Base-by-base conservation (phyloP, 1,140 invertebrate species). In the Listronotus oregonensis region DNA sequence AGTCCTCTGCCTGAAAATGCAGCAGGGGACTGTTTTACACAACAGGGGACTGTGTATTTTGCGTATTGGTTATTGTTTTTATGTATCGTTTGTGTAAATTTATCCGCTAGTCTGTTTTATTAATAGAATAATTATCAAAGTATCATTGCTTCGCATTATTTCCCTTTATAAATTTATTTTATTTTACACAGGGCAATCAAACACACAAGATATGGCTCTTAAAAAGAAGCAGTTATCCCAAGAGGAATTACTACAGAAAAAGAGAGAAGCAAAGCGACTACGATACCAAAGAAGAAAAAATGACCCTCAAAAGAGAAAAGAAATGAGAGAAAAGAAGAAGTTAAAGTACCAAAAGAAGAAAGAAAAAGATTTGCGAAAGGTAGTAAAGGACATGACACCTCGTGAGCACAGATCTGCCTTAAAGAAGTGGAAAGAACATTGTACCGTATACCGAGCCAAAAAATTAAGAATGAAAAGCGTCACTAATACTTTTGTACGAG, bases 301-400 rank as follows among this genome's bases (percentile, higher is more conserved):
- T 68, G n/a, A 73, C 62, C 64, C 71, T n/a, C 21, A 64, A 66
- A 70, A 73, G 46, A 71, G 59, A 62, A 50, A 73, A 67, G 62
- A 73, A 66, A 54, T 70, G 62, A 73, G 58, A 66, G 69, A 70
- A 56, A 73, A 71, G 42, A 56, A 73, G 27, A 61, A 55, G 15
- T 65, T 67, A 18, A 73, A 73, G 18, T 73, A 71, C 27, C 66
- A 67, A 39, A 62, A 39, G 52, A 70, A 69, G 68, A 27, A 27
- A 27, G 21, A 27, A 27, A 74, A 72, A 60, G 68, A 61, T 63
- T 62, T 61, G 7, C 49, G 67, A 39, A 72, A 72, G 58, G 50
- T 68, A 57, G 66, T n/a, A n/a, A n/a, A n/a, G n/a, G n/a, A n/a
- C n/a, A n/a, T n/a, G 69, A 18, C 55, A 42, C 63, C 59, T 49